Evolutionary conservation across 2,113 vertebrate genomes (phyloP).

Genomic region (Hyperopisus bebe): DNA sequence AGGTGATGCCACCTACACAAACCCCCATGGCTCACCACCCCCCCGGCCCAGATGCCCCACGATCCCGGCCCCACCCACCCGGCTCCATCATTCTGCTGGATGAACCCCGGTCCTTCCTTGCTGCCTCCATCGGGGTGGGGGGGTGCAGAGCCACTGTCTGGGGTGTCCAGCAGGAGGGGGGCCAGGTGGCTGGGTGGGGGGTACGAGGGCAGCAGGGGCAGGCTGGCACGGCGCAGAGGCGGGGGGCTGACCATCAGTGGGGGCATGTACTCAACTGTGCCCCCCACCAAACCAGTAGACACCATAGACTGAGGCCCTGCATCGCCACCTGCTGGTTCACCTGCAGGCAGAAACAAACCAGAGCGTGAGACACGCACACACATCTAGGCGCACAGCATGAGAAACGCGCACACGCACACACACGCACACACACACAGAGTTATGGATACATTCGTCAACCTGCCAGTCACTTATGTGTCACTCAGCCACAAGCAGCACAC

Average conservation of each 20-base stretch:
- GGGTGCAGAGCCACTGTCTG: slow-evolving; percentile 43
- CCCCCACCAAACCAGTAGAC: slow-evolving; percentile 35
- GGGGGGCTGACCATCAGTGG: slow-evolving; percentile 76
- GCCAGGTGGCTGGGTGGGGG: slow-evolving; percentile 34
- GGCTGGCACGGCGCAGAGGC: slow-evolving; percentile 69
- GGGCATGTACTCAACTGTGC: slow-evolving; percentile 52
- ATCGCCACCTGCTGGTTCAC: slow-evolving; percentile 39
- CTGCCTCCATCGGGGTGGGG: slow-evolving; percentile 39
- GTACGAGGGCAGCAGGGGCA: slow-evolving; percentile 56
- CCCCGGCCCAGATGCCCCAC: too few relatives aligned
- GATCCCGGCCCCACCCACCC: slow-evolving; percentile 39
- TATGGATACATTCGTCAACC: background rate
- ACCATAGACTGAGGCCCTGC: slow-evolving; percentile 32
- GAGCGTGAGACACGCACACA: background rate
- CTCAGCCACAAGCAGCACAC: background rate
- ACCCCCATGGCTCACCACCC: background rate
- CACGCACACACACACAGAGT: background rate
- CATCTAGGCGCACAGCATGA: too few relatives aligned
- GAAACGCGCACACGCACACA: too few relatives aligned
- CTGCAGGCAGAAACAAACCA: slow-evolving; percentile 23
- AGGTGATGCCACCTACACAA: background rate
- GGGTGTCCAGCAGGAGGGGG: slow-evolving; percentile 60
- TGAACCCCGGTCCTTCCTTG: slow-evolving; percentile 37
- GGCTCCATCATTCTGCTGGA: slow-evolving; percentile 56
- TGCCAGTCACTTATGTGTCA: background rate